A percentile compares a stretch with the other conserved stretches of the same genome.
Conservation (phyloP, 2,113 vertebrate species). For the Boleophthalmus pectinirostris region DNA sequence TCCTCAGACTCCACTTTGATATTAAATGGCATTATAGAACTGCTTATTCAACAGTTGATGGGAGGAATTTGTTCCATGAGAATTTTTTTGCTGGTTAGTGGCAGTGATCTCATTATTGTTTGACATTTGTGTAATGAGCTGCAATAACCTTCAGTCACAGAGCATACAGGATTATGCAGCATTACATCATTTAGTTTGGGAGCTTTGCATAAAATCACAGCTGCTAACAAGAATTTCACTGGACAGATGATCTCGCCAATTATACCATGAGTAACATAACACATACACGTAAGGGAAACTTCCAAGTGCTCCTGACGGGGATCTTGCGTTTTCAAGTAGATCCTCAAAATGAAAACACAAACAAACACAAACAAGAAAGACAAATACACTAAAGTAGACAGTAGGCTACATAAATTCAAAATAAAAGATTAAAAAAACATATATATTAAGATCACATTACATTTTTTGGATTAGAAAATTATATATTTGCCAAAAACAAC, state of each 20-base stretch:
- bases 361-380: too few species aligned
- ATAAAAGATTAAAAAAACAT: too few species aligned
- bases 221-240: not conserved
- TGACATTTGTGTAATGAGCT: conserved; percentile 3
- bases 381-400: too few species aligned
- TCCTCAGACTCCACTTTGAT: not conserved
- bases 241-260: not conserved
- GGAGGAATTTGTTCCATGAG: not conserved
- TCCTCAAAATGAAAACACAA: too few species aligned
- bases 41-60: not conserved
- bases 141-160: not conserved
- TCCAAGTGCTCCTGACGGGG: not conserved
- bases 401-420: too few species aligned
- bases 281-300: not conserved
- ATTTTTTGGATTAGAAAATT: too few species aligned
- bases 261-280: not conserved
- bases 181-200: not conserved
- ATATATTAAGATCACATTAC: too few species aligned
- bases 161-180: not conserved
- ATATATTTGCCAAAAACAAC: too few species aligned
- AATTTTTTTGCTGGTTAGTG: not conserved
- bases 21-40: not conserved
- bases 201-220: not conserved
- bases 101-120: not conserved
- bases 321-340: not conserved